These are phyloP conservation scores for Perizoma flavofasciatum DNA, from an alignment of 2,888 invertebrate genomes.

Conservation along the genomic window DNA sequence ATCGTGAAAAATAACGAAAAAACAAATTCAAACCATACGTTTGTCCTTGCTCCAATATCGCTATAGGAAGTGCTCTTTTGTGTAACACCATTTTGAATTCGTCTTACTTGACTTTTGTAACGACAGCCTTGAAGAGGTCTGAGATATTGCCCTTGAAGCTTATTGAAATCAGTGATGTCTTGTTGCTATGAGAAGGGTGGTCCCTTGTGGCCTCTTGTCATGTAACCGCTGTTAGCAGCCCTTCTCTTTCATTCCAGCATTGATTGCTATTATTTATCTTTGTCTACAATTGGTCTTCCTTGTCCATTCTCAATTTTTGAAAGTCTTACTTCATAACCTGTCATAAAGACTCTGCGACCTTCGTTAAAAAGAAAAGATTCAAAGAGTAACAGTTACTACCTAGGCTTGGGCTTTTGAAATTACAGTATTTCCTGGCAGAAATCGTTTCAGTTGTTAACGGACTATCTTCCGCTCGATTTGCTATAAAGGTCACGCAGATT, in stretches of 20 bases:
- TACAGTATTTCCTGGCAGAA: not conserved
- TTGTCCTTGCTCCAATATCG: not conserved
- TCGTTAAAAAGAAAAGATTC: too few species aligned
- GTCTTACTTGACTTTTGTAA: slow-evolving; percentile 11
- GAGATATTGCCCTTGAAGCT: slow-evolving; percentile 15
- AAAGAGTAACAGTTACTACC: too few species aligned
- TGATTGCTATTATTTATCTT: too few species aligned
- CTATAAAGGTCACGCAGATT: slow-evolving; percentile 27
- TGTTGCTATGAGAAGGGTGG: slow-evolving; percentile 22
- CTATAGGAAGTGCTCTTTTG: not conserved
- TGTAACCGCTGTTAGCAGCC: not conserved
- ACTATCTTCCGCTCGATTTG: slow-evolving; percentile 28
- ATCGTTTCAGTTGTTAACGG: slow-evolving; percentile 7
- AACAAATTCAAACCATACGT: not conserved
- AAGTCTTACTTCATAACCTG: too few species aligned
- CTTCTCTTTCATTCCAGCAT: too few species aligned
- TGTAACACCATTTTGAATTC: slow-evolving; percentile 7
- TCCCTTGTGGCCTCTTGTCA: slow-evolving; percentile 9
- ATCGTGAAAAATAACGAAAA: not conserved
- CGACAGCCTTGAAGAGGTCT: slow-evolving; percentile 11
- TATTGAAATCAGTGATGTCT: slow-evolving; percentile 7
- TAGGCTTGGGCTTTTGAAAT: too few species aligned
- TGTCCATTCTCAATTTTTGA: too few species aligned
- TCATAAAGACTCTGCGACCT: too few species aligned
- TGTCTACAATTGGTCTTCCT: too few species aligned